Conservation (phyloP, 2,888 invertebrate genomes). For the Chrysolina americana region DNA sequence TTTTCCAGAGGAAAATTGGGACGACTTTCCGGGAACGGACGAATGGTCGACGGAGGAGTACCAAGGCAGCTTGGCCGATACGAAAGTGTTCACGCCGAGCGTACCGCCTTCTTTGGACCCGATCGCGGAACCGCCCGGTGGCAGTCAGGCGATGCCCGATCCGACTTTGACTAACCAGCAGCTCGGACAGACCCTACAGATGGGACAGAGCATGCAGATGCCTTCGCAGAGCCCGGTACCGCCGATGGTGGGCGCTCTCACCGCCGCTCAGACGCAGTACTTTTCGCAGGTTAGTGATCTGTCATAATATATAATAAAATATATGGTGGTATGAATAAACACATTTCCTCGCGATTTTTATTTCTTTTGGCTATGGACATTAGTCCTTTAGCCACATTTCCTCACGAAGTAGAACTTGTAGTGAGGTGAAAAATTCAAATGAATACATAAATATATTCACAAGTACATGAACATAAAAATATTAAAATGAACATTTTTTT, state of each 20-base stretch:
- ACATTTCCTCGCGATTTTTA: too few relatives aligned
- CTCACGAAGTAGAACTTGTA: too few relatives aligned
- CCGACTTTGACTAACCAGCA: slow-evolving; percentile 41
- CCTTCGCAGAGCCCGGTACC: slow-evolving; percentile 59
- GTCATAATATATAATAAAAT: too few relatives aligned
- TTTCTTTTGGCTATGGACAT: too few relatives aligned
- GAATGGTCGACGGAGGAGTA: slow-evolving; percentile 88
- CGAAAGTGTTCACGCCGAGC: slow-evolving; percentile 91
- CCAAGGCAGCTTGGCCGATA: slow-evolving; percentile 93
- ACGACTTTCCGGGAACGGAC: slow-evolving; percentile 71
- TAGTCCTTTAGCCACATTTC: too few relatives aligned
- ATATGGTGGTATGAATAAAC: too few relatives aligned
- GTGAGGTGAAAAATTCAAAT: too few relatives aligned
- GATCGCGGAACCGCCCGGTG: slow-evolving; percentile 41
- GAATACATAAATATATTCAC: too few relatives aligned
- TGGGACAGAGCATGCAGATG: slow-evolving; percentile 52
- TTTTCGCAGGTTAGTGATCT: slow-evolving; percentile 70
- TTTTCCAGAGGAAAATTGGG: slow-evolving; percentile 73
- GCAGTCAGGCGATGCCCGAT: slow-evolving; percentile 46
- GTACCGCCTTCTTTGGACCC: slow-evolving; percentile 64
- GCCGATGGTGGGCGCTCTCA: slow-evolving; percentile 69
- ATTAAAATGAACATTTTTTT: too few relatives aligned
- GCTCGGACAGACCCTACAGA: slow-evolving; percentile 46
- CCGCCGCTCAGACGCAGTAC: slow-evolving; percentile 75
- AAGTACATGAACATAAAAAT: too few relatives aligned